Evolutionary conservation across 2,113 vertebrate species (phyloP).

Genomic region (Meleagris gallopavo): DNA sequence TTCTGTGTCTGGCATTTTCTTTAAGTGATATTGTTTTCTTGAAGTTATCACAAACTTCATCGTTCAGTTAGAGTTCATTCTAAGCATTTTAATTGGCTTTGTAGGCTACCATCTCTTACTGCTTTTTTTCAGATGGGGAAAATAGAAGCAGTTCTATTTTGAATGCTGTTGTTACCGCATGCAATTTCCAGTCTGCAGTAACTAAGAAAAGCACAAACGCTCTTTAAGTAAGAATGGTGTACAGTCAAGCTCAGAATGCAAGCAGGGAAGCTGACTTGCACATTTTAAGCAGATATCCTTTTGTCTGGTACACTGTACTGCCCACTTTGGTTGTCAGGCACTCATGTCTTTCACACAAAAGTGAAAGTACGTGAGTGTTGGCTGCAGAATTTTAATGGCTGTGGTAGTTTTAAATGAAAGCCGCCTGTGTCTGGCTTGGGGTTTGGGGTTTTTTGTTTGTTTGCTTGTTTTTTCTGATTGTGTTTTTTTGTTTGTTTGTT

Average conservation of each 20-base stretch:
- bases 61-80: background rate
- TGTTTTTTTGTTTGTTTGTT: background rate
- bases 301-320: background rate
- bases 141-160: background rate
- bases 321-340: background rate
- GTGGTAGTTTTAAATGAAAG: conserved; percentile 8
- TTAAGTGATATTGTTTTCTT: background rate
- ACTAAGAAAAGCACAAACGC: background rate
- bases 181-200: background rate
- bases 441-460: no score
- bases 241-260: background rate
- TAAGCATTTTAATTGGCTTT: background rate
- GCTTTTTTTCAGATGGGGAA: conserved; percentile 6
- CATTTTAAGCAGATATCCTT: conserved; percentile 36
- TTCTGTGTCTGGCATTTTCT: background rate
- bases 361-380: conserved; percentile 27
- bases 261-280: background rate
- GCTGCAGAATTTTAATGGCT: conserved; percentile 51
- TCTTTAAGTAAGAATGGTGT: background rate
- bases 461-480: background rate
- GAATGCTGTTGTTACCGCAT: background rate
- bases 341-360: conserved; percentile 40
- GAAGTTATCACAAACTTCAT: background rate
- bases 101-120: background rate
- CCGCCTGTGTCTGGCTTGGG: background rate